Conservation (phyloP, 2,888 invertebrate species). For the Tetrapedia diversipes region DNA sequence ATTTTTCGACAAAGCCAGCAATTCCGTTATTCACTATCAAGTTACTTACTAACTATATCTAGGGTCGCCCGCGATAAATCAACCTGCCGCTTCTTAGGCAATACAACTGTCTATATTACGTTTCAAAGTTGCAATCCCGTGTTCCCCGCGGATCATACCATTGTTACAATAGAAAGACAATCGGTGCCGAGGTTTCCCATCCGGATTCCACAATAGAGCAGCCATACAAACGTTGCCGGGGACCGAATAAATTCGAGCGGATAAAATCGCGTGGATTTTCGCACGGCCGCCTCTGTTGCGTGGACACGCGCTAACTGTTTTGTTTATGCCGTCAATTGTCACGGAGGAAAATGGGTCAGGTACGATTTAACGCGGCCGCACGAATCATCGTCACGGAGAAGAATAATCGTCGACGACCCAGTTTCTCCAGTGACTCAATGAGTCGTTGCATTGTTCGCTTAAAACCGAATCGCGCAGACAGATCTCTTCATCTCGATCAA, state of each 20-base stretch:
- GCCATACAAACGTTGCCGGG: not conserved
- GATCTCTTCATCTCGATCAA: slow-evolving; percentile 5
- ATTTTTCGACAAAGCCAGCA: no score
- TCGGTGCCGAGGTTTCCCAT: not conserved
- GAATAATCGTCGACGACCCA: slow-evolving; percentile 54
- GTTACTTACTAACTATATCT: no score
- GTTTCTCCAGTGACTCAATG: slow-evolving; percentile 51
- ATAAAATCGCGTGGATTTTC: slow-evolving; percentile 32
- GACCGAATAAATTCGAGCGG: slow-evolving; percentile 21
- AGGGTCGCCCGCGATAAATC: no score
- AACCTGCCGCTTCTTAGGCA: no score
- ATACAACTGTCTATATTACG: no score
- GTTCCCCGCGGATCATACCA: no score
- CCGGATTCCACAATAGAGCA: not conserved
- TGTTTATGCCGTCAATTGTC: slow-evolving; percentile 59
- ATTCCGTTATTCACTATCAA: no score
- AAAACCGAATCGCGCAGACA: slow-evolving; percentile 36
- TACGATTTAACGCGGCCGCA: slow-evolving; percentile 54
- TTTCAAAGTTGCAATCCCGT: no score
- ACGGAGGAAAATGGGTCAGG: slow-evolving; percentile 62
- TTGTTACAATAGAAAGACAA: not conserved
- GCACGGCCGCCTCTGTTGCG: slow-evolving; percentile 25
- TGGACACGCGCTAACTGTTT: slow-evolving; percentile 42
- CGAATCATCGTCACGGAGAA: slow-evolving; percentile 60
- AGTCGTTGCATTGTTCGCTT: slow-evolving; percentile 31